Evolutionary conservation across 2,888 invertebrate species (phyloP).

Genomic region (Thelaira solivaga): DNA sequence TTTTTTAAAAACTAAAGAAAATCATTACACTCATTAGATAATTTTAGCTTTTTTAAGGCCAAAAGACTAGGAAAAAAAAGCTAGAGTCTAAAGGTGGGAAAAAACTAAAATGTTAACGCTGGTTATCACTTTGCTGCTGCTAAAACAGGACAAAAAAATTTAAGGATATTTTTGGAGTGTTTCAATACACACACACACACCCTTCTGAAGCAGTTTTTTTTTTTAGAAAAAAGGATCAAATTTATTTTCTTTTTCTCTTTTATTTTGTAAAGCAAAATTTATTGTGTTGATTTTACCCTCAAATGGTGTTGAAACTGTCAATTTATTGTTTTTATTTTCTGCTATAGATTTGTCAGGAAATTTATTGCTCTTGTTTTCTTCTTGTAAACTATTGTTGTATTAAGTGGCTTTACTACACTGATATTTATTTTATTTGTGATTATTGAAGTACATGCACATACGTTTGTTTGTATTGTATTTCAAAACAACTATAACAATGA

Average conservation of each 20-base stretch:
- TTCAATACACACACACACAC: too few species aligned
- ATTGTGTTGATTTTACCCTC: conserved; percentile 45
- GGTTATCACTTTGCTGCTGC: too few species aligned
- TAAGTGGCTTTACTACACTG: conserved; percentile 9
- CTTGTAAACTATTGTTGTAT: not conserved
- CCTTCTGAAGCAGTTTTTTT: too few species aligned
- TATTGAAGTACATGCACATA: conserved; percentile 29
- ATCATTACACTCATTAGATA: too few species aligned
- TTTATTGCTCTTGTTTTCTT: conserved; percentile 16
- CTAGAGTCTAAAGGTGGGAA: too few species aligned
- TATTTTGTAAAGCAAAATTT: not conserved
- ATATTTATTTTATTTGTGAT: conserved; percentile 49
- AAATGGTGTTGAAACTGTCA: conserved; percentile 54
- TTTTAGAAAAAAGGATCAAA: conserved; percentile 23
- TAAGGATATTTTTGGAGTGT: too few species aligned
- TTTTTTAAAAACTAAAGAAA: too few species aligned
- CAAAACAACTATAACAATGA: not conserved
- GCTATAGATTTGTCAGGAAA: conserved; percentile 24
- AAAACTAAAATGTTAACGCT: too few species aligned
- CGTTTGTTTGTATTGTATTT: too few species aligned
- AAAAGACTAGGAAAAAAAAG: too few species aligned
- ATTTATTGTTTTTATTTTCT: conserved; percentile 19
- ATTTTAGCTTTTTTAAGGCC: too few species aligned
- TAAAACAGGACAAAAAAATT: too few species aligned
- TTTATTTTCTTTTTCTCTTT: not conserved